phyloP scores from a whole-genome alignment of 2,797 vertebrate species.

The Amblyraja radiata region DNA sequence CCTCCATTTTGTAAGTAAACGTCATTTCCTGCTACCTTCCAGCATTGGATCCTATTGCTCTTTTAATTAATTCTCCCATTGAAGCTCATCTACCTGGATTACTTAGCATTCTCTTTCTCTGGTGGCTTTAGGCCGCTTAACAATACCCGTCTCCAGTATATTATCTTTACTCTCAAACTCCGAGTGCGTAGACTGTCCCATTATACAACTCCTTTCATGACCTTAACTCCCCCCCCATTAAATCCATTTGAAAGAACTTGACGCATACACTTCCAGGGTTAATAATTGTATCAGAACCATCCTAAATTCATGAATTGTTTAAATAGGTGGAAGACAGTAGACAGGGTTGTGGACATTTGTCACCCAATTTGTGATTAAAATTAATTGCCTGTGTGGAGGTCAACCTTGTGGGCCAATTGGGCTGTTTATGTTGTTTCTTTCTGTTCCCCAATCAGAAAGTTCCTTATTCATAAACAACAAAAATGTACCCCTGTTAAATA shows the following conservation, averaged over 20 bases:
- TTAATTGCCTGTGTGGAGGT: background rate
- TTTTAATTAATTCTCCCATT: background rate
- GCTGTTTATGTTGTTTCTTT: background rate
- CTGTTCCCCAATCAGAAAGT: too few relatives aligned
- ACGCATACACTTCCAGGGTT: background rate
- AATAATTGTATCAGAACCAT: background rate
- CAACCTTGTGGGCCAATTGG: background rate
- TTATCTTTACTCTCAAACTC: background rate
- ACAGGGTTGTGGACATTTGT: background rate
- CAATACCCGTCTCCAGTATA: background rate
- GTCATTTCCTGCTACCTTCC: background rate
- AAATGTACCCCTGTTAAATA: too few relatives aligned
- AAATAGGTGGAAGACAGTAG: too few relatives aligned
- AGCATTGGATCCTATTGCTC: too few relatives aligned
- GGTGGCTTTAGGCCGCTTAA: background rate
- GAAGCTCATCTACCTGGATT: background rate
- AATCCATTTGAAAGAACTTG: too few relatives aligned
- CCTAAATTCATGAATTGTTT: background rate
- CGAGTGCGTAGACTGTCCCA: background rate
- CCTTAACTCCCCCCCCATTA: background rate
- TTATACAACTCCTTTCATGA: background rate
- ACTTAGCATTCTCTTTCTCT: background rate
- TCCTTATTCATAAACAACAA: too few relatives aligned
- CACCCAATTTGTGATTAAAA: background rate
- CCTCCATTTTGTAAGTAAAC: background rate